Conservation (phyloP, 2,888 invertebrate species). For the Drosophila bunnanda region DNA sequence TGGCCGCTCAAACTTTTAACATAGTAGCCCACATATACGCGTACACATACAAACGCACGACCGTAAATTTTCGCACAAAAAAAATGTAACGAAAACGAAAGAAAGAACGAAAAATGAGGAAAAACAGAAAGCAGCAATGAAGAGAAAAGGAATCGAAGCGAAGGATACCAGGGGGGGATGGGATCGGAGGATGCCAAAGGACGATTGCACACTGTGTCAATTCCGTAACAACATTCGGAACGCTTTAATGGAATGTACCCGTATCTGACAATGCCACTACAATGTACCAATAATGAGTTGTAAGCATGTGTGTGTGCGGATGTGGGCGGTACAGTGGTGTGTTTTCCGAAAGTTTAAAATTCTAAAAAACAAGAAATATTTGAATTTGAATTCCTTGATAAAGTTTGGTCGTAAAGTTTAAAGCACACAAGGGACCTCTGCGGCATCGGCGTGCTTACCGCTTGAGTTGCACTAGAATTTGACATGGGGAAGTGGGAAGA, state of each 20-base stretch:
- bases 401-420: neutral
- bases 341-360: neutral
- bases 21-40: constrained; percentile 73
- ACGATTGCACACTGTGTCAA: constrained; percentile 62
- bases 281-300: constrained; percentile 46
- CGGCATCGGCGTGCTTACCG: neutral
- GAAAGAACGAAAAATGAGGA: constrained; percentile 33
- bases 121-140: constrained; percentile 61
- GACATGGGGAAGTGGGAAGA: too few species aligned
- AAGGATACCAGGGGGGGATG: constrained; percentile 3
- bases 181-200: constrained; percentile 20
- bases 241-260: constrained; percentile 30
- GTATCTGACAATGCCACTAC: constrained; percentile 42
- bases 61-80: constrained; percentile 32
- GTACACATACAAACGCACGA: constrained; percentile 37
- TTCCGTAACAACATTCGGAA: constrained; percentile 42
- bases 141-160: constrained; percentile 48
- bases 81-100: constrained; percentile 5
- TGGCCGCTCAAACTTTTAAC: constrained; percentile 66
- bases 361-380: neutral
- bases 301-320: constrained; percentile 4
- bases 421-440: neutral
- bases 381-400: neutral
- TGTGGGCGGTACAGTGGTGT: constrained; percentile 22
- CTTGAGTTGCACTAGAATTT: neutral